Conservation (phyloP, 2,888 invertebrate species). For the Rhorus exstirpatorius region DNA sequence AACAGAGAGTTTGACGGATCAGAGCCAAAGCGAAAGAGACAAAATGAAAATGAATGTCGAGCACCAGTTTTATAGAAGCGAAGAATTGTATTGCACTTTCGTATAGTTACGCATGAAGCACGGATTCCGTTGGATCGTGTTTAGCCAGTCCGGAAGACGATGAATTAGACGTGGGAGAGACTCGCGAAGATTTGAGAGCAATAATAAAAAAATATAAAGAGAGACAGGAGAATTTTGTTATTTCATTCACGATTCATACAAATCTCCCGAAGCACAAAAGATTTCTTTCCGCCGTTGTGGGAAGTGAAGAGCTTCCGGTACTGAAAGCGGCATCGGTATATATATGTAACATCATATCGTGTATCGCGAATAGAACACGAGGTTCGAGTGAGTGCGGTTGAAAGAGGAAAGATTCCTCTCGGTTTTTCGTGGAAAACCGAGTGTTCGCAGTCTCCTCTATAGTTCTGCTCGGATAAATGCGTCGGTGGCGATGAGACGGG, state of each 20-base stretch:
- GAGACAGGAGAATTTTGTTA: conserved; percentile 14
- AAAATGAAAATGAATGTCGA: conserved; percentile 20
- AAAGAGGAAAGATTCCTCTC: conserved; percentile 29
- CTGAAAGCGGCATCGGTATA: neutral
- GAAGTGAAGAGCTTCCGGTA: conserved; percentile 36
- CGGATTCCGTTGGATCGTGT: conserved; percentile 26
- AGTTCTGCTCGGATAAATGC: conserved; percentile 41
- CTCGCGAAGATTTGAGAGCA: neutral
- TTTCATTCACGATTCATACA: conserved; percentile 2
- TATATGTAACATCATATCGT: neutral
- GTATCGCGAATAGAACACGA: neutral
- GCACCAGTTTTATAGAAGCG: conserved; percentile 17
- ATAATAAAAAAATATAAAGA: neutral
- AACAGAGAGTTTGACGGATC: conserved; percentile 36
- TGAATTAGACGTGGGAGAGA: conserved; percentile 10
- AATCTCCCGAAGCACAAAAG: conserved; percentile 33
- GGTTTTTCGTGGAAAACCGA: conserved; percentile 62
- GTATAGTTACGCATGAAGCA: neutral
- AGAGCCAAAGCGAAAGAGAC: conserved; percentile 5
- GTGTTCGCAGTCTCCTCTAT: conserved; percentile 31
- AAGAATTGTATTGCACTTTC: conserved; percentile 26
- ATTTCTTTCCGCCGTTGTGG: conserved; percentile 32
- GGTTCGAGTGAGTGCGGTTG: conserved; percentile 21
- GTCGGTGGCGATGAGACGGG: conserved; percentile 55
- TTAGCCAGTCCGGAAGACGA: conserved; percentile 45